Evolutionary conservation across 2,113 vertebrate genomes (phyloP).

Genomic region (Pseudorectes ferrugineus): DNA sequence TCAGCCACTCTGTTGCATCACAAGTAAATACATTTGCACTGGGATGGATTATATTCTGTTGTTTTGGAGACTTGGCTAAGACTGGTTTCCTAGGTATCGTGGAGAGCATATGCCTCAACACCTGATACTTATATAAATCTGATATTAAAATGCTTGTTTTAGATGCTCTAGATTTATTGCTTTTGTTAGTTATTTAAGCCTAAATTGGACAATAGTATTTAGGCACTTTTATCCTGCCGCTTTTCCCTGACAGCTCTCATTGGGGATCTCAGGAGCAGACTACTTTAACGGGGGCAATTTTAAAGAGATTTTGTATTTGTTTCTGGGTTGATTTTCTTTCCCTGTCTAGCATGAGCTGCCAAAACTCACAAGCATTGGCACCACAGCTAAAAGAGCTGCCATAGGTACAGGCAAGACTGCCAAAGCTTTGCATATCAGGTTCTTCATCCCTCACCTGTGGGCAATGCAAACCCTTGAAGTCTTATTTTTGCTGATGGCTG

Average conservation of each 20-base stretch:
- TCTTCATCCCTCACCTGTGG: background rate
- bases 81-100: background rate
- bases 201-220: background rate
- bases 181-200: background rate
- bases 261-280: background rate
- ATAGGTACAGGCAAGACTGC: background rate
- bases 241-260: background rate
- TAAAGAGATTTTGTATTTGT: background rate
- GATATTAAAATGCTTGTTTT: background rate
- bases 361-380: background rate
- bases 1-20: background rate
- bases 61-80: background rate
- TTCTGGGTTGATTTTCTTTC: background rate
- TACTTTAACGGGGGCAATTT: background rate
- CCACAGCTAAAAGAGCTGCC: background rate
- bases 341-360: background rate
- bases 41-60: background rate
- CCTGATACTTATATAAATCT: background rate
- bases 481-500: background rate
- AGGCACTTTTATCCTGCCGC: background rate
- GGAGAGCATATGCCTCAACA: background rate
- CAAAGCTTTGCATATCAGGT: background rate
- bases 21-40: background rate
- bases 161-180: background rate
- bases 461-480: background rate